Evolutionary conservation across 2,888 invertebrate genomes (phyloP).

Genomic region (Drosophila acutilabella): DNA sequence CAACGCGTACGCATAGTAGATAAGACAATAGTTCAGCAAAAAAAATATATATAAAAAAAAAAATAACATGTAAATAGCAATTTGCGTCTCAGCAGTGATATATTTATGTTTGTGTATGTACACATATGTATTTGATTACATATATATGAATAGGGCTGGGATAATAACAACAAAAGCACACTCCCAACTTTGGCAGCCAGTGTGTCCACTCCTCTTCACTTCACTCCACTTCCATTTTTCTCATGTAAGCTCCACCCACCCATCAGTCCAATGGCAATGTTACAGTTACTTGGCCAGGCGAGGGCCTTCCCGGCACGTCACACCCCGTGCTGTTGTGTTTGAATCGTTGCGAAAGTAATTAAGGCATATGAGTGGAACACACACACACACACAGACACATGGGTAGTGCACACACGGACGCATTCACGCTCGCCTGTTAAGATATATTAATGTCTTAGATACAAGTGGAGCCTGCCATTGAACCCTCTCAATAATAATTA

Average conservation of each 20-base stretch:
- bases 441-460: constrained; percentile 2
- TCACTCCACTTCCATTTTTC: not conserved
- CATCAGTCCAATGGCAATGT: constrained; percentile 26
- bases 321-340: not conserved
- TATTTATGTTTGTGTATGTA: constrained; percentile 8
- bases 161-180: constrained; percentile 44
- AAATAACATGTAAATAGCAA: constrained; percentile 39
- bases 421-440: not conserved
- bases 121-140: not conserved
- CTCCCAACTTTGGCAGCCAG: constrained; percentile 18
- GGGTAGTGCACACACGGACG: not conserved
- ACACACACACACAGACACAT: constrained; percentile 18
- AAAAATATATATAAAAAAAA: constrained; percentile 20
- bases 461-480: constrained; percentile 16
- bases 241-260: constrained; percentile 4
- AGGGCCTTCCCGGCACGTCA: constrained; percentile 37
- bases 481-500: not conserved
- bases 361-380: constrained; percentile 50
- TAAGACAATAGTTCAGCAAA: constrained; percentile 55
- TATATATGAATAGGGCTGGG: constrained; percentile 7
- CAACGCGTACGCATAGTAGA: constrained; percentile 53
- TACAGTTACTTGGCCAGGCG: constrained; percentile 47
- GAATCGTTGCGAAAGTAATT: constrained; percentile 54
- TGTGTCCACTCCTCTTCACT: constrained; percentile 19
- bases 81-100: constrained; percentile 37